phyloP scores from a whole-genome alignment of 2,797 vertebrate species.

The Hydrocynus forskahlii region DNA sequence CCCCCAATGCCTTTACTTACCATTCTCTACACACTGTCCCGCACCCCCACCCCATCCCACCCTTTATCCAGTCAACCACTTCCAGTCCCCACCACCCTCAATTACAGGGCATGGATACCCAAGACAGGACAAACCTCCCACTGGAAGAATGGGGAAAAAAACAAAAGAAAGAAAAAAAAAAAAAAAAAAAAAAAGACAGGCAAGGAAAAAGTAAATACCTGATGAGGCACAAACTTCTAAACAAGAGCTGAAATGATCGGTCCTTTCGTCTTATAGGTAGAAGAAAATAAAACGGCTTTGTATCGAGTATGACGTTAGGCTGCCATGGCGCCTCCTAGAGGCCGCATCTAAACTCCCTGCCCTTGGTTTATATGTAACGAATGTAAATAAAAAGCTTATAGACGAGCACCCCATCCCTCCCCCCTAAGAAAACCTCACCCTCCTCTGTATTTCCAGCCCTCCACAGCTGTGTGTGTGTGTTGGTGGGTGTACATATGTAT shows the following conservation, averaged over 20 bases:
- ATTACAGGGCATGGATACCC: conserved; percentile 68
- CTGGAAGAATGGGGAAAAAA: conserved; percentile 26
- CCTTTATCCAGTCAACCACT: conserved; percentile 12
- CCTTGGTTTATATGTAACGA: conserved; percentile 61
- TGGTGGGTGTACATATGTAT: conserved; percentile 71
- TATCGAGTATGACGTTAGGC: conserved; percentile 44
- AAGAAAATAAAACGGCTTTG: conserved; percentile 62
- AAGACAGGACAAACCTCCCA: conserved; percentile 68
- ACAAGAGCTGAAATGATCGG: conserved; percentile 52
- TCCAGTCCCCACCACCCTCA: conserved; percentile 33
- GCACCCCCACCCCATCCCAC: not conserved
- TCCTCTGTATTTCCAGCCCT: conserved; percentile 64
- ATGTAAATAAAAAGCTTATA: conserved; percentile 61
- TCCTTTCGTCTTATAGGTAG: conserved; percentile 53
- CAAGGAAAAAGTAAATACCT: conserved; percentile 54
- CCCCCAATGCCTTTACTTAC: conserved; percentile 49
- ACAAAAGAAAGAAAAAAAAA: conserved; percentile 21
- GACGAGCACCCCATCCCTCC: conserved; percentile 59
- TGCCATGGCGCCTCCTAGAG: conserved; percentile 62
- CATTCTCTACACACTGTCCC: conserved; percentile 32
- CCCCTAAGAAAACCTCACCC: conserved; percentile 54
- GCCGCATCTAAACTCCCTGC: conserved; percentile 70
- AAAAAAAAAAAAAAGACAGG: conserved; percentile 34
- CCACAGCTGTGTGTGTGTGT: conserved; percentile 49
- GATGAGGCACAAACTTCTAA: conserved; percentile 58